Evolutionary conservation across 2,113 vertebrate genomes (phyloP).

Genomic region (Nannobrachium achirus): DNA sequence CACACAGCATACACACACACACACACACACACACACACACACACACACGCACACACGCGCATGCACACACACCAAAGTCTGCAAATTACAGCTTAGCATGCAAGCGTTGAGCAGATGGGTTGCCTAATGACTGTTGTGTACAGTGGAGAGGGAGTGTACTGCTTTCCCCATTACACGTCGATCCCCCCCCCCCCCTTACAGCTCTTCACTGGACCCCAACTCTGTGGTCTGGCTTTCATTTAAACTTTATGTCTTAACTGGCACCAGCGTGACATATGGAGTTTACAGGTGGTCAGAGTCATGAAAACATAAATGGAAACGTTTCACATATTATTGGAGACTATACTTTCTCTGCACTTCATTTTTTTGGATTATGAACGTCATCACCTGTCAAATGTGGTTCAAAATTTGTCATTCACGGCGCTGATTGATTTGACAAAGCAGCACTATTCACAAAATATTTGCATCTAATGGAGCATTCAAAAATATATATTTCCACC

Average conservation of each 20-base stretch:
- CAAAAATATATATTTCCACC: constrained; percentile 39
- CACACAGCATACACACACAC: constrained; percentile 48
- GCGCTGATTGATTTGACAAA: constrained; percentile 13
- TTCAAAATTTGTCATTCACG: constrained; percentile 15
- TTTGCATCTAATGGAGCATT: constrained; percentile 8
- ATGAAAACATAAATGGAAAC: constrained; percentile 44
- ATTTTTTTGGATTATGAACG: constrained; percentile 15
- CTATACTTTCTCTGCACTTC: constrained; percentile 46
- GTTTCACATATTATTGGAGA: constrained; percentile 34
- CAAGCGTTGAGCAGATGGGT: constrained; percentile 85
- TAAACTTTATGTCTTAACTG: constrained; percentile 73
- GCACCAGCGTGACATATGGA: constrained; percentile 63
- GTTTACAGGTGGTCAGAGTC: constrained; percentile 73
- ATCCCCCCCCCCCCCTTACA: constrained; percentile 52
- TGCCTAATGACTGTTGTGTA: constrained; percentile 80
- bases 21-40: constrained; percentile 48
- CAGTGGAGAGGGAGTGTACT: constrained; percentile 75
- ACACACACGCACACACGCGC: constrained; percentile 19
- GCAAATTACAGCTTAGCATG: constrained; percentile 85
- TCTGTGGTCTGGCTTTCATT: constrained; percentile 74
- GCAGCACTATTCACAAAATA: constrained; percentile 7
- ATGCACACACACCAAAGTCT: constrained; percentile 78
- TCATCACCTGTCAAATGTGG: constrained; percentile 38
- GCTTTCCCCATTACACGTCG: constrained; percentile 73
- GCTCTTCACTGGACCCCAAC: constrained; percentile 58